These are phyloP conservation scores for Hemibagrus guttatus DNA, from an alignment of 2,797 vertebrate species.

Conservation along the genomic window DNA sequence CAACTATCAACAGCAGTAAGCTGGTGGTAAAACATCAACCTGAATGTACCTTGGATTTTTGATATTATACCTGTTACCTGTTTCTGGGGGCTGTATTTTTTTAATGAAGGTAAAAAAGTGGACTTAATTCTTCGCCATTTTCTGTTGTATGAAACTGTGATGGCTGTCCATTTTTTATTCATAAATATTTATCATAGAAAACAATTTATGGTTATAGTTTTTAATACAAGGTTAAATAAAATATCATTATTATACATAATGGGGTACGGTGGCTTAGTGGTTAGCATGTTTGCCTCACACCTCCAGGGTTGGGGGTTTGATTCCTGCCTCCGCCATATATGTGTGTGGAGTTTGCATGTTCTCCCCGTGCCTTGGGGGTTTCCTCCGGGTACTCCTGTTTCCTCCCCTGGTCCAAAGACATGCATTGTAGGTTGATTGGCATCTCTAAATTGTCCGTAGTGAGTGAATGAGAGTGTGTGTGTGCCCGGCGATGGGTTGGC, in stretches of 20 bases:
- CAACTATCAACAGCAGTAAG: not conserved
- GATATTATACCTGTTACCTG: not conserved
- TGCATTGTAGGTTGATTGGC: too few species aligned
- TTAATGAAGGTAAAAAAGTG: not conserved
- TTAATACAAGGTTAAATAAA: not conserved
- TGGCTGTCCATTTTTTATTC: not conserved
- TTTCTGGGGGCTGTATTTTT: not conserved
- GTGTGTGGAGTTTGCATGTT: too few species aligned
- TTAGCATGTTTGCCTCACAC: too few species aligned
- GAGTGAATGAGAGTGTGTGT: too few species aligned
- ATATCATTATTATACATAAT: not conserved
- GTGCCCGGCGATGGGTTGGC: too few species aligned
- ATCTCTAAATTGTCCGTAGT: too few species aligned
- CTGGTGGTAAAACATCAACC: not conserved
- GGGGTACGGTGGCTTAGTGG: too few species aligned
- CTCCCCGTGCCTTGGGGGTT: too few species aligned
- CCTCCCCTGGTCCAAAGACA: too few species aligned
- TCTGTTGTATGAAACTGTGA: not conserved
- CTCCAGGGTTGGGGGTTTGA: too few species aligned
- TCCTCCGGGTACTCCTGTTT: too few species aligned
- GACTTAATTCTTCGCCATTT: not conserved
- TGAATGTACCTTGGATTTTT: not conserved
- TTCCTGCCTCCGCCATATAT: too few species aligned
- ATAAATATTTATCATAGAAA: not conserved
- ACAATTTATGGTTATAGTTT: not conserved